A percentile compares a stretch with the other conserved stretches of the same genome.
Evolutionary conservation across 2,888 invertebrate genomes (phyloP).

Genomic region (Drosophila flavopinicola): DNA sequence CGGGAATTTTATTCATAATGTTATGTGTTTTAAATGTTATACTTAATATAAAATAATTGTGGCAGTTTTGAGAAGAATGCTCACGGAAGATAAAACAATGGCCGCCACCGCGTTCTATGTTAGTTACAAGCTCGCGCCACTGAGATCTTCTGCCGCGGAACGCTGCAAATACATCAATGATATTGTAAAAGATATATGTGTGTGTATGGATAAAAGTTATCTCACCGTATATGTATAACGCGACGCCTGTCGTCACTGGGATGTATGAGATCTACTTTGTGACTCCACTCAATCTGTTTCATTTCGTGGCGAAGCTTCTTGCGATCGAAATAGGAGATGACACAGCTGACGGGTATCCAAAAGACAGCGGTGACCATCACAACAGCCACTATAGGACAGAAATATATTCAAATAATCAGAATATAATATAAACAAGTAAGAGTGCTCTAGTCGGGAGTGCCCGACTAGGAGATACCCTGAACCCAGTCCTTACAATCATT

Average conservation of each 20-base stretch:
- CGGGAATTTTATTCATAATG: constrained; percentile 73
- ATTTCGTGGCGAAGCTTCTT: constrained; percentile 89
- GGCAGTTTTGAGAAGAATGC: constrained; percentile 75
- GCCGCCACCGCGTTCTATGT: constrained; percentile 41
- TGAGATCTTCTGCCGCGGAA: constrained; percentile 84
- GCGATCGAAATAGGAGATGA: constrained; percentile 93
- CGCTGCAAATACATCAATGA: constrained; percentile 65
- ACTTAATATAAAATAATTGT: constrained; percentile 72
- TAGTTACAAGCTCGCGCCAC: constrained; percentile 81
- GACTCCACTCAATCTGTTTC: constrained; percentile 89
- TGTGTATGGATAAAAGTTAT: not conserved
- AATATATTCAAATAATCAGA: not conserved
- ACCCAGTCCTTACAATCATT: too few species aligned
- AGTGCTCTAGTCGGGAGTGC: too few species aligned
- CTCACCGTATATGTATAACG: constrained; percentile 88
- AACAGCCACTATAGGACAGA: constrained; percentile 86
- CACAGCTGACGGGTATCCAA: constrained; percentile 97
- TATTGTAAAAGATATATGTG: not conserved
- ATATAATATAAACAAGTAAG: too few species aligned
- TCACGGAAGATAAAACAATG: constrained; percentile 72
- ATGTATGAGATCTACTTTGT: constrained; percentile 89
- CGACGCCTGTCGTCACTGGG: constrained; percentile 90
- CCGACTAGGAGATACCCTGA: too few species aligned
- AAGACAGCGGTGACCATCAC: constrained; percentile 95
- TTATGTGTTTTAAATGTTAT: constrained; percentile 56